These are phyloP conservation scores for Chrysoperla carnea DNA, from an alignment of 1,140 invertebrate genomes.

Conservation along the genomic window DNA sequence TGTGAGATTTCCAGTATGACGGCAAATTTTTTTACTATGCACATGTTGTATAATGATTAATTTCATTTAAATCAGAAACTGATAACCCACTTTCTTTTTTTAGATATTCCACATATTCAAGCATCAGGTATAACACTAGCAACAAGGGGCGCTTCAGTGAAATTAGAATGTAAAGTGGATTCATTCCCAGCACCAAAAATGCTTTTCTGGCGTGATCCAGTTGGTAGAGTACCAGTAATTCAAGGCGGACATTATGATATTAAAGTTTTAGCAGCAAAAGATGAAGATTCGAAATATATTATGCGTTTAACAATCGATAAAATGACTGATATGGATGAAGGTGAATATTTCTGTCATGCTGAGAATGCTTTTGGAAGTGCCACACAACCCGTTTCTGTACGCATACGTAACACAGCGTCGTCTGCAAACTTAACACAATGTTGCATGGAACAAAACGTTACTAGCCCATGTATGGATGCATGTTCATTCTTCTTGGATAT, in stretches of 20 bases:
- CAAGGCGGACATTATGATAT: conserved; percentile 56
- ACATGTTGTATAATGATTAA: neutral
- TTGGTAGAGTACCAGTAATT: conserved; percentile 47
- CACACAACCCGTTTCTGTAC: conserved; percentile 49
- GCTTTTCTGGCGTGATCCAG: conserved; percentile 57
- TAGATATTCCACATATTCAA: conserved; percentile 55
- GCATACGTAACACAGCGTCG: conserved; percentile 36
- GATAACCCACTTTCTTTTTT: neutral
- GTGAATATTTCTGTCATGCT: conserved; percentile 64
- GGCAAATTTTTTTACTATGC: neutral
- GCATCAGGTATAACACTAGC: conserved; percentile 57
- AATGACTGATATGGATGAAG: conserved; percentile 46
- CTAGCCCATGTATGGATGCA: conserved; percentile 51
- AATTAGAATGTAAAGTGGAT: conserved; percentile 54
- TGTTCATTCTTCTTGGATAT: conserved; percentile 67
- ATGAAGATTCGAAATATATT: conserved; percentile 41
- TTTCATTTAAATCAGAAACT: neutral
- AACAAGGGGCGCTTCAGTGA: conserved; percentile 47
- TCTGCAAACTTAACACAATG: conserved; percentile 55
- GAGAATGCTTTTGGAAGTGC: conserved; percentile 59
- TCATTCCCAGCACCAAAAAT: conserved; percentile 60
- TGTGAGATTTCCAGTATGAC: too few relatives aligned
- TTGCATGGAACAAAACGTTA: conserved; percentile 57
- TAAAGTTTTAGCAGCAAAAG: conserved; percentile 29
- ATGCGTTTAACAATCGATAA: conserved; percentile 55